Conservation (phyloP, 2,888 invertebrate genomes). For the Eutolmus rufibarbis region DNA sequence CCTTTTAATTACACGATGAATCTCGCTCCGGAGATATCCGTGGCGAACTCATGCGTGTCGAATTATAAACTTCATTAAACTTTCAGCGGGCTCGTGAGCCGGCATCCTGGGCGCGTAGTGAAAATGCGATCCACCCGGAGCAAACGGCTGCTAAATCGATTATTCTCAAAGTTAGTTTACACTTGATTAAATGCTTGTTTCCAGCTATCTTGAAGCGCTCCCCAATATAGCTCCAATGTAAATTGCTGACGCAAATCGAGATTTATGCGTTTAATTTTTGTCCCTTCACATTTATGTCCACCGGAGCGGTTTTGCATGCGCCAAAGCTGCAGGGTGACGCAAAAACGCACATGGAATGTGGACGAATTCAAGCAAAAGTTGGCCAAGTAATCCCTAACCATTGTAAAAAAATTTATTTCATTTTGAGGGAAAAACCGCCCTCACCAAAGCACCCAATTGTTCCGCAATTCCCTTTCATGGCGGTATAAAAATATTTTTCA, state of each 20-base stretch:
- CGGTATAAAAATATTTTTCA: background rate
- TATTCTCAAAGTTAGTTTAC: background rate
- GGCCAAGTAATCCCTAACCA: background rate
- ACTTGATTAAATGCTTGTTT: background rate
- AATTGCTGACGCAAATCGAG: background rate
- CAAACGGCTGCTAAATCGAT: background rate
- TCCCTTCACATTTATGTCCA: background rate
- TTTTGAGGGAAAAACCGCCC: background rate
- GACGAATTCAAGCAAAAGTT: background rate
- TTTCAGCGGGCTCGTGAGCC: background rate
- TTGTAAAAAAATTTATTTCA: background rate
- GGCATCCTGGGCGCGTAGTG: background rate
- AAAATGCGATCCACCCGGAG: background rate
- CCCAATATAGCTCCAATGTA: background rate
- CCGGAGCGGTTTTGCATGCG: background rate
- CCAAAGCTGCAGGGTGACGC: background rate
- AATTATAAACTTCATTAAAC: background rate
- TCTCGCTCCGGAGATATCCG: background rate
- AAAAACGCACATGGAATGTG: background rate
- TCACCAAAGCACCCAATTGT: background rate
- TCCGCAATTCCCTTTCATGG: background rate
- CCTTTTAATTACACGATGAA: background rate
- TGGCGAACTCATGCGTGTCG: background rate
- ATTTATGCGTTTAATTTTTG: background rate
- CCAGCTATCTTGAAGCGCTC: background rate